Conservation (phyloP, 2,113 vertebrate species). For the Pristiophorus japonicus region DNA sequence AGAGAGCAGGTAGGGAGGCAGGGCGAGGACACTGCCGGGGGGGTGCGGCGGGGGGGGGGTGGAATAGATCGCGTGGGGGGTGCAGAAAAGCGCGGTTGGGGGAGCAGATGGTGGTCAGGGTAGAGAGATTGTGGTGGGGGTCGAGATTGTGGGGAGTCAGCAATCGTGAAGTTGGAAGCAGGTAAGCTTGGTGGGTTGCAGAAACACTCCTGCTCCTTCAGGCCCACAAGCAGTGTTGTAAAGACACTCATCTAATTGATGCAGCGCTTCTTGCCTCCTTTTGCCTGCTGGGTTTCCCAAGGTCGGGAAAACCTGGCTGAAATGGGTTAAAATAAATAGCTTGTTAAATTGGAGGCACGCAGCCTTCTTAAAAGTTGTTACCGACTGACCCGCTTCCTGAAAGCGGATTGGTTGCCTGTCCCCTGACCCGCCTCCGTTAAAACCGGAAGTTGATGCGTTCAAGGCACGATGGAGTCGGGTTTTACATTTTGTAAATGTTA, state of each 20-base stretch:
- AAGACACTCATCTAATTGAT: background rate
- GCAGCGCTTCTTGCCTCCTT: background rate
- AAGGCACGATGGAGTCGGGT: background rate
- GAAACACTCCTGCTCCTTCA: background rate
- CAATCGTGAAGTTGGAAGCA: background rate
- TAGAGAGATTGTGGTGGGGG: background rate
- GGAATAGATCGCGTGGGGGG: background rate
- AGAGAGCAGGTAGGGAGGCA: background rate
- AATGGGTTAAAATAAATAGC: background rate
- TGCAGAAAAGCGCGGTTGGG: background rate
- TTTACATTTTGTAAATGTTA: background rate
- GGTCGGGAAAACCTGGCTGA: background rate
- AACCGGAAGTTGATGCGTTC: background rate
- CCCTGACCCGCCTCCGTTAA: background rate
- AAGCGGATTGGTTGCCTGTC: background rate
- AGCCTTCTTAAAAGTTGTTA: background rate
- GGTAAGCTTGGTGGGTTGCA: background rate
- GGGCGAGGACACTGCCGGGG: background rate
- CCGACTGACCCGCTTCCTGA: background rate
- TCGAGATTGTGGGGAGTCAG: background rate
- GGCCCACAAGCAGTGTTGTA: background rate
- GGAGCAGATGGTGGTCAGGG: background rate
- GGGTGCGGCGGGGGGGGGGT: background rate
- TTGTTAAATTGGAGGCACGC: background rate
- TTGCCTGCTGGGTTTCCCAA: background rate